Conservation (phyloP, 2,797 vertebrate genomes). For the Xenopus petersii region DNA sequence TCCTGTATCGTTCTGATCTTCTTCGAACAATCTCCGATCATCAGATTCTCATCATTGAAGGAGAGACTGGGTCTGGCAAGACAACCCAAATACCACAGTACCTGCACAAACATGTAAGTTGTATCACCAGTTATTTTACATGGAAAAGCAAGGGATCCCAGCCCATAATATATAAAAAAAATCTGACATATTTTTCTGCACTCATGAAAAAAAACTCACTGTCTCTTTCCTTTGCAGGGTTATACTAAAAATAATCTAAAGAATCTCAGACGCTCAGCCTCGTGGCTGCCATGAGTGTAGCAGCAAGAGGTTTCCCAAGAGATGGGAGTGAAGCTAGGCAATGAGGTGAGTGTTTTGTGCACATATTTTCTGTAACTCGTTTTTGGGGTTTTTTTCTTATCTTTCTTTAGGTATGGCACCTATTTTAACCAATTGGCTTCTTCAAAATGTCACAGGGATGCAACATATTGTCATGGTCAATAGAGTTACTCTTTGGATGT, state of each 20-base stretch:
- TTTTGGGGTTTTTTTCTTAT: too few species aligned
- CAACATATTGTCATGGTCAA: too few species aligned
- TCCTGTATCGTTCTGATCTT: constrained; percentile 81
- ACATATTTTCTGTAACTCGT: too few species aligned
- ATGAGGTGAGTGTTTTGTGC: constrained; percentile 40
- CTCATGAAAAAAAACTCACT: too few species aligned
- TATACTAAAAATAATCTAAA: constrained; percentile 82
- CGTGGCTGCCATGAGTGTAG: constrained; percentile 93
- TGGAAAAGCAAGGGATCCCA: too few species aligned
- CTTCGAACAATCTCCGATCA: constrained; percentile 79
- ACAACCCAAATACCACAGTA: constrained; percentile 98
- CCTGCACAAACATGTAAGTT: constrained; percentile 83
- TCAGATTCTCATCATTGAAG: constrained; percentile 91
- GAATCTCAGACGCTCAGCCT: constrained; percentile 76
- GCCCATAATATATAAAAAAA: too few species aligned
- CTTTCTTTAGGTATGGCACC: too few species aligned
- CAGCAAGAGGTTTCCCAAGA: constrained; percentile 89
- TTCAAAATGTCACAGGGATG: too few species aligned
- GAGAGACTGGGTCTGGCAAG: constrained; percentile 96
- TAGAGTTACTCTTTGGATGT: too few species aligned
- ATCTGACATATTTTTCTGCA: too few species aligned
- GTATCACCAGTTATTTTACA: too few species aligned
- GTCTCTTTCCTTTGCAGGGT: constrained; percentile 63
- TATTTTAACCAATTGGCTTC: too few species aligned
- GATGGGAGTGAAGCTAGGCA: constrained; percentile 67